Conservation (phyloP, 2,113 vertebrate species). For the human (Homo sapiens) region DNA sequence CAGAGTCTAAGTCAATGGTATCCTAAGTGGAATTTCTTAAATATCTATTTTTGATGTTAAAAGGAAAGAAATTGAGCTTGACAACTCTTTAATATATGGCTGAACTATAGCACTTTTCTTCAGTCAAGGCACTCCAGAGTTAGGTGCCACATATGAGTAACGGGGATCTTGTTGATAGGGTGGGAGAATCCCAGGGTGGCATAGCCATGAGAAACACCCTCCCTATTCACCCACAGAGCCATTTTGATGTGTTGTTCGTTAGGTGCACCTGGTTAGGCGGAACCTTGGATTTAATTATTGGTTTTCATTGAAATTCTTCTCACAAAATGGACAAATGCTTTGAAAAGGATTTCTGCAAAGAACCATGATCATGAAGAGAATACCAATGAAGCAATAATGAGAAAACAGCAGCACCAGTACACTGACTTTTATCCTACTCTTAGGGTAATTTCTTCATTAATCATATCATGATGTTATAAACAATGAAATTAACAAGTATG, state of each 20-base stretch:
- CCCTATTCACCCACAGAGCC: neutral
- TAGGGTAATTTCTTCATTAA: neutral
- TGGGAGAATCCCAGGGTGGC: fast-evolving
- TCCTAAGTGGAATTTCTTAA: neutral
- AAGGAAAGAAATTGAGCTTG: neutral
- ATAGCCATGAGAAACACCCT: fast-evolving
- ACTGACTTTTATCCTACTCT: neutral
- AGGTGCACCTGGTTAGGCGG: neutral
- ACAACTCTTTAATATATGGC: neutral
- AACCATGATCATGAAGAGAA: neutral
- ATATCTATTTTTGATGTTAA: neutral
- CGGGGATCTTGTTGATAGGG: neutral
- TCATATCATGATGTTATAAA: neutral
- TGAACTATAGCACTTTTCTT: neutral
- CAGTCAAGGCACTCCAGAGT: neutral
- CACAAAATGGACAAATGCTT: neutral
- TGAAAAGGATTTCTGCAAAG: neutral
- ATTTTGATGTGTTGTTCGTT: neutral
- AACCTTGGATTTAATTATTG: neutral
- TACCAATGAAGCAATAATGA: neutral
- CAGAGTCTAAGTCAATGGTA: neutral
- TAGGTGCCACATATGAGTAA: fast-evolving
- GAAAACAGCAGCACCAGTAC: neutral
- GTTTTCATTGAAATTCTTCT: neutral
- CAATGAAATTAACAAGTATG: neutral